Conservation (phyloP, 2,797 vertebrate species). For the Oreochromis grahami region DNA sequence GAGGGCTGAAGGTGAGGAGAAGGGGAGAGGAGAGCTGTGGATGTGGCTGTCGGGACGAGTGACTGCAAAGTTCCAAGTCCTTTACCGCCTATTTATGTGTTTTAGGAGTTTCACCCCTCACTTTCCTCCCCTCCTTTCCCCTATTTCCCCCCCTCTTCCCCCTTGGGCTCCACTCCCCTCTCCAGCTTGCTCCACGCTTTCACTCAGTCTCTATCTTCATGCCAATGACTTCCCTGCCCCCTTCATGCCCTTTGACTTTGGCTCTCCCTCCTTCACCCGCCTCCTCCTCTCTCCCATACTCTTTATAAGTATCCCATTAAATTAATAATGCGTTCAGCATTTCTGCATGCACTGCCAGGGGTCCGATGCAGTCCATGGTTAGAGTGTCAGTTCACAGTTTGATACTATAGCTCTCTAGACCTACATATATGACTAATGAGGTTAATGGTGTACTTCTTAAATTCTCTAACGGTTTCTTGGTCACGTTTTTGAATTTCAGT, state of each 20-base stretch:
- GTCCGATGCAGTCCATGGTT: constrained; percentile 22
- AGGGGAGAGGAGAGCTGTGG: constrained; percentile 67
- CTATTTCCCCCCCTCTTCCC: constrained; percentile 7
- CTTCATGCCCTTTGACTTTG: constrained; percentile 56
- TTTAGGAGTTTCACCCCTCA: constrained; percentile 73
- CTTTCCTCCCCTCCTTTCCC: constrained; percentile 27
- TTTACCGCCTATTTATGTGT: constrained; percentile 86
- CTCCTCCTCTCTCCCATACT: constrained; percentile 8
- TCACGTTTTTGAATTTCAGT: constrained; percentile 1
- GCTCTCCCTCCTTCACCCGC: constrained; percentile 6
- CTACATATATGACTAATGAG: constrained; percentile 28
- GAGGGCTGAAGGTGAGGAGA: constrained; percentile 58
- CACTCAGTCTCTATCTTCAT: constrained; percentile 26
- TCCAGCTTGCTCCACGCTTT: constrained; percentile 2
- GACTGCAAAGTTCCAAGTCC: constrained; percentile 78
- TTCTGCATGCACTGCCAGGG: constrained; percentile 27
- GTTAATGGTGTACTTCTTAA: constrained; percentile 16
- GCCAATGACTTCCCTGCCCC: constrained; percentile 39
- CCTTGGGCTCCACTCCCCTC: constrained; percentile 32
- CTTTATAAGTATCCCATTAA: constrained; percentile 43
- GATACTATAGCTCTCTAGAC: background rate
- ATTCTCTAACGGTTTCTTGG: background rate
- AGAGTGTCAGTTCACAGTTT: constrained; percentile 33
- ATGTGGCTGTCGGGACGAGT: constrained; percentile 80
- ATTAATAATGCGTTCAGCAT: constrained; percentile 59